These are phyloP conservation scores for Andrena flavipes DNA, from an alignment of 2,888 invertebrate species.

Conservation along the genomic window DNA sequence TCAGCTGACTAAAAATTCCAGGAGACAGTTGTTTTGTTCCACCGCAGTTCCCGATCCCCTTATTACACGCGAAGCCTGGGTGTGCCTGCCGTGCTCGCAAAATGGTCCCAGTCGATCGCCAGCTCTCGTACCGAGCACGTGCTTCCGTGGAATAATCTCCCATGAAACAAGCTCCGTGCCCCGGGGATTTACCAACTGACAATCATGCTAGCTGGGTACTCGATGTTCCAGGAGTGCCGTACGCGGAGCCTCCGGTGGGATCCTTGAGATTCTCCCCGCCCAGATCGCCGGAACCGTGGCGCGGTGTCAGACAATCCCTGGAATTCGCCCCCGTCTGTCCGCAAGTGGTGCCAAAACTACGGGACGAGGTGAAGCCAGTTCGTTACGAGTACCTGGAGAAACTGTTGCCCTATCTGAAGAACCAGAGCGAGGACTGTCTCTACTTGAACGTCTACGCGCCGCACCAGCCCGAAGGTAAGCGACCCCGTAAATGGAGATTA, in stretches of 20 bases:
- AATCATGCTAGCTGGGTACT: background rate
- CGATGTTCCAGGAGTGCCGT: slow-evolving; percentile 88
- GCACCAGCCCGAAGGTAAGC: slow-evolving; percentile 89
- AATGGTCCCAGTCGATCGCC: too few relatives aligned
- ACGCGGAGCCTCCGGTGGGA: slow-evolving; percentile 92
- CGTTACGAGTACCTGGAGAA: slow-evolving; percentile 90
- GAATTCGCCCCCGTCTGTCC: slow-evolving; percentile 94
- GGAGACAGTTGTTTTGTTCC: too few relatives aligned
- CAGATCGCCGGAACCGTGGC: slow-evolving; percentile 93
- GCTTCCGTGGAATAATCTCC: too few relatives aligned
- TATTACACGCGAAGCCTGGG: too few relatives aligned
- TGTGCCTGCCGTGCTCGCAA: too few relatives aligned
- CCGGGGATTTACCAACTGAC: slow-evolving; percentile 12
- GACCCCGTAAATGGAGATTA: slow-evolving; percentile 37
- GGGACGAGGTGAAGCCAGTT: slow-evolving; percentile 87
- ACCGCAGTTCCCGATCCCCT: too few relatives aligned
- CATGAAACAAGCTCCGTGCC: too few relatives aligned
- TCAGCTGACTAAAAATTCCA: background rate
- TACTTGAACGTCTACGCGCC: slow-evolving; percentile 97
- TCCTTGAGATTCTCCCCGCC: slow-evolving; percentile 94
- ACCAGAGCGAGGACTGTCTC: slow-evolving; percentile 94
- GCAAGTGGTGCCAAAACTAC: slow-evolving; percentile 90
- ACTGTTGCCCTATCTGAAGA: slow-evolving; percentile 89
- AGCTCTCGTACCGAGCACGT: too few relatives aligned
- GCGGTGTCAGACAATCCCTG: slow-evolving; percentile 89